Conservation (phyloP, 2,888 invertebrate species). For the Hydroisotoma schaefferi region DNA sequence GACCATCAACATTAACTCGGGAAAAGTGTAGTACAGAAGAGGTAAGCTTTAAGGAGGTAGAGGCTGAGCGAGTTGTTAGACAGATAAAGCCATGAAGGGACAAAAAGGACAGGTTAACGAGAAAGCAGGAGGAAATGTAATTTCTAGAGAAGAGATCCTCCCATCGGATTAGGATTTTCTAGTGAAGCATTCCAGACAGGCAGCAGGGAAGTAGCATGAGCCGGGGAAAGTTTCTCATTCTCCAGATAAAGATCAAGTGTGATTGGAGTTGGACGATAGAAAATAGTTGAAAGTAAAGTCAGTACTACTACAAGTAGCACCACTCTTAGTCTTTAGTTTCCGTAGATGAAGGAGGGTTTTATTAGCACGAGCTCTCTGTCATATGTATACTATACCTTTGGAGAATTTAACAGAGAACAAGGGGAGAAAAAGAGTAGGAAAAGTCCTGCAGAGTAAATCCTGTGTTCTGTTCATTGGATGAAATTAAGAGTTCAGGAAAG, state of each 20-base stretch:
- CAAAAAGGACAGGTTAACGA: conserved; percentile 6
- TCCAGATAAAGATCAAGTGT: conserved; percentile 39
- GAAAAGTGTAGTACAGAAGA: no score
- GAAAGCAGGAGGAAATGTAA: conserved; percentile 2
- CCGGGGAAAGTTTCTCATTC: conserved; percentile 15
- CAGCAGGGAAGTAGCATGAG: neutral
- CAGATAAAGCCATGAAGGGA: conserved; percentile 2
- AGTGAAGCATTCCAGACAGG: neutral
- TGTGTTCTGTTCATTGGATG: conserved; percentile 4
- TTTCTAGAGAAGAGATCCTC: conserved; percentile 7
- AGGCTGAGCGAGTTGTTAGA: neutral
- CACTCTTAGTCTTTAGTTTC: no score
- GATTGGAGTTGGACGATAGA: conserved; percentile 37
- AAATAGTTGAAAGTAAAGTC: conserved; percentile 11
- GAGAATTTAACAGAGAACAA: no score
- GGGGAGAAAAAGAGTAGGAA: neutral
- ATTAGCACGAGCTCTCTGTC: no score
- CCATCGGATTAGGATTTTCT: neutral
- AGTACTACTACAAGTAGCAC: no score
- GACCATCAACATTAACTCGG: no score
- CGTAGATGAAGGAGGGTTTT: conserved; percentile 17
- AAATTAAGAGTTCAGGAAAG: conserved; percentile 6
- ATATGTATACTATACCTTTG: no score
- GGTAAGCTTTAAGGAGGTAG: no score
- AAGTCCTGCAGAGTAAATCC: conserved; percentile 4